phyloP scores from a whole-genome alignment of 2,888 invertebrate genomes.

The Lithophane socia region DNA sequence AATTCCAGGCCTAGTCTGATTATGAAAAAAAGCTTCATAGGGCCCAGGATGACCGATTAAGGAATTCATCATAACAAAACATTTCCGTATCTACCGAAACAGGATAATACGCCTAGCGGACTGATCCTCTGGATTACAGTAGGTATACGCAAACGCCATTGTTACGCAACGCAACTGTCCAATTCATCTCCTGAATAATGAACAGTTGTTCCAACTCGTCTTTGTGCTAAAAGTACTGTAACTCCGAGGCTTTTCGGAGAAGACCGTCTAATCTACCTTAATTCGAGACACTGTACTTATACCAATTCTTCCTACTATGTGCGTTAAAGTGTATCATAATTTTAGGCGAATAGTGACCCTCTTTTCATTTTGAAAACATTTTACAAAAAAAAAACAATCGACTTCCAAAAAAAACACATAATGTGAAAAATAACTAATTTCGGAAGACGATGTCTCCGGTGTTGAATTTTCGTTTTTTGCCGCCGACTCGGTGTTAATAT shows the following conservation, averaged over 20 bases:
- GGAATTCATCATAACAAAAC: conserved; percentile 32
- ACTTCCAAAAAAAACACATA: no score
- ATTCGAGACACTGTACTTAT: conserved; percentile 2
- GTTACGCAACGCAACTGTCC: conserved; percentile 43
- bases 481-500: background rate
- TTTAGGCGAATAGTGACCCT: no score
- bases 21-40: background rate
- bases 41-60: no score
- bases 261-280: conserved; percentile 37
- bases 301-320: background rate
- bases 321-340: background rate
- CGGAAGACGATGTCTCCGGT: no score
- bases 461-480: no score
- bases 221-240: conserved; percentile 34
- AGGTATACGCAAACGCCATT: conserved; percentile 40
- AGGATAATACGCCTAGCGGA: conserved; percentile 32
- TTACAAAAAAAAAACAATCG: no score
- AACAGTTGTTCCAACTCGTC: conserved; percentile 43
- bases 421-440: no score
- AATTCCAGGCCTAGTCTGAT: background rate
- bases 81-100: conserved; percentile 18
- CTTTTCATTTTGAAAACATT: no score
- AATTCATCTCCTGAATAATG: conserved; percentile 56
- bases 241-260: conserved; percentile 15
- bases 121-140: conserved; percentile 65